These are phyloP conservation scores for Helogale parvula DNA, from an alignment of 2,113 vertebrate species.

Conservation along the genomic window DNA sequence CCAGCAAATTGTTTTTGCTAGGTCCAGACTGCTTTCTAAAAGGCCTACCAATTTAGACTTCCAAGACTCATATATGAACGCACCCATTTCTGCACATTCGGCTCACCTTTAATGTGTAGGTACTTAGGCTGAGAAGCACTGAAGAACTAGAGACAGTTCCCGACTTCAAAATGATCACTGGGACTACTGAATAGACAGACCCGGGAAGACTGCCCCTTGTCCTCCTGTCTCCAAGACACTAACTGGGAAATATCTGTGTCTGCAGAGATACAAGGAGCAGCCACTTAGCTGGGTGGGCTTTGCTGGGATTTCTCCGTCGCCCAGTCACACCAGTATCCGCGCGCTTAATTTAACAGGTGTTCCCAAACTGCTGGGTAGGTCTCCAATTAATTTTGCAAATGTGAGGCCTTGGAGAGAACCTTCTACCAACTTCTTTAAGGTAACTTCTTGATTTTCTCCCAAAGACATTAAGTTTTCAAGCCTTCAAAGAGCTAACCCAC, in stretches of 20 bases:
- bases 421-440: neutral
- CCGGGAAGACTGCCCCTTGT: neutral
- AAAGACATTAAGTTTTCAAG: slow-evolving; percentile 17
- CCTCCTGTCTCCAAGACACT: neutral
- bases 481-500: neutral
- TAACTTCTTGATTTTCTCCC: neutral
- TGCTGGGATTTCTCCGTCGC: neutral
- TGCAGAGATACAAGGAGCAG: neutral
- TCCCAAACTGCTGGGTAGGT: neutral
- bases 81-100: neutral
- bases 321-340: neutral
- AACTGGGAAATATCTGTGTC: neutral
- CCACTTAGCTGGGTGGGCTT: neutral
- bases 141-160: neutral
- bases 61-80: neutral
- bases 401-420: neutral
- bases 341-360: neutral
- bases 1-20: neutral
- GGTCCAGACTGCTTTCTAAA: neutral
- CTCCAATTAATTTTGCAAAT: neutral
- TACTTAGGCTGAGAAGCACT: neutral
- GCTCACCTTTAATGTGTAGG: neutral
- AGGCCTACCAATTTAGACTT: neutral
- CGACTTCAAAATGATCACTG: neutral
- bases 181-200: neutral